Base-by-base conservation (phyloP, 2,888 invertebrate genomes). In the Thymelicus acteon region DNA sequence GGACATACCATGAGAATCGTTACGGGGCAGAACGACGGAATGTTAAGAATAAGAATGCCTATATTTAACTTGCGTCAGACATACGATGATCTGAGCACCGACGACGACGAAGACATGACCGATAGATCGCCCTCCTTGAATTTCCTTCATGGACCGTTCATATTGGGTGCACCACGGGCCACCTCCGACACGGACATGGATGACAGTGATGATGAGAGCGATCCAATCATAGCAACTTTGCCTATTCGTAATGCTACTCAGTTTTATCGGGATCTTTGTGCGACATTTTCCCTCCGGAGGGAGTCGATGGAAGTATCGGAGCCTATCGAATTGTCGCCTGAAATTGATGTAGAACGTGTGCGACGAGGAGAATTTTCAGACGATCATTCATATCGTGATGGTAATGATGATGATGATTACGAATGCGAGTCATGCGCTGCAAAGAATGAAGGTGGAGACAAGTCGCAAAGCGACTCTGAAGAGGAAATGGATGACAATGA, bases 221-320 rank as follows among this genome's bases (percentile, higher is more conserved):
- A 54, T 24, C 24, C 54, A 0, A n/a, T 54, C 4, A 24, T 54
- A 1, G 54, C 54, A 1, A 54, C 24, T 3, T 54, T 54, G 10
- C 54, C 54, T 24, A 54, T 54, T 54, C 54, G 54, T n/a, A 54
- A 54, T 12, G 54, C 8, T 12, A n/a, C 54, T 12, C 54, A 24
- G 8, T 54, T 54, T 54, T 54, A 54, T 24, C 8, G 7, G 2
- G 54, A 54, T 10, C 54, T 54, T 3, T 24, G 24, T 5, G 15
- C 15, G n/a, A 19, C 54, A 24, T 54, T 54, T 10, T 24, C 19
- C 12, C 4, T 24, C 10, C 31, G 31, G 31, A 19, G n/a, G 2
- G 24, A 12, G 54, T 54, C 54, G 8, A 24, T 24, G 12, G 54
- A 54, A 8, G 7, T 5, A 54, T 24, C 10, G 24, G 54, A 24